Evolutionary conservation across 1,140 invertebrate species (phyloP).

Genomic region (Drosophila takahashii): DNA sequence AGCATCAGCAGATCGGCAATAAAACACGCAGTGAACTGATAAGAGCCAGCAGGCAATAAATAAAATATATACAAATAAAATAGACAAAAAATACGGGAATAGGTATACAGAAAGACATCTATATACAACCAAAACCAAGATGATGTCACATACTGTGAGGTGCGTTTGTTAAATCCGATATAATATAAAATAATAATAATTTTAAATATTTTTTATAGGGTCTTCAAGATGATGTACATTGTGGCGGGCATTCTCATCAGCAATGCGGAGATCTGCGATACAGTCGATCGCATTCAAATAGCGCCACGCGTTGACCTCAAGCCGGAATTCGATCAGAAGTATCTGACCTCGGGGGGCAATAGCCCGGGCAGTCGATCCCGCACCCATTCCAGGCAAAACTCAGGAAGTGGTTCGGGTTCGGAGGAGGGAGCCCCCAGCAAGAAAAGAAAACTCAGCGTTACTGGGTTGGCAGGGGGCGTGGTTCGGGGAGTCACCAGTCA

Average conservation of each 20-base stretch:
- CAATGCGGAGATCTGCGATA: constrained; percentile 81
- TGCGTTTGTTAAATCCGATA: constrained; percentile 33
- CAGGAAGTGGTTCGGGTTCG: constrained; percentile 20
- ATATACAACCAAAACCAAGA: constrained; percentile 25
- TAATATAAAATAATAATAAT: not conserved
- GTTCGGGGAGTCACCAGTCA: constrained; percentile 64
- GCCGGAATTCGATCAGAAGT: constrained; percentile 27
- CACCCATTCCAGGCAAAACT: constrained; percentile 31
- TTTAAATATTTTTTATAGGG: constrained; percentile 33
- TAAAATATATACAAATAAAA: constrained; percentile 10
- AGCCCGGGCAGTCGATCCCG: constrained; percentile 24
- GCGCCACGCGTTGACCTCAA: constrained; percentile 80
- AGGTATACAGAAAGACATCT: constrained; percentile 16
- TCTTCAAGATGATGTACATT: constrained; percentile 82
- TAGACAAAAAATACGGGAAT: constrained; percentile 6
- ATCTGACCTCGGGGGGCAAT: constrained; percentile 8
- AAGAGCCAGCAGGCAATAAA: constrained; percentile 25
- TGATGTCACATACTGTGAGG: constrained; percentile 83
- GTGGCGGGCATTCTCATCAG: constrained; percentile 80
- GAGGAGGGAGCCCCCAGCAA: constrained; percentile 20
- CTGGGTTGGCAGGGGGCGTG: constrained; percentile 53
- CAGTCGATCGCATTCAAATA: constrained; percentile 81
- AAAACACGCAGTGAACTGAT: constrained; percentile 32
- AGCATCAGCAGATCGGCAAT: constrained; percentile 49
- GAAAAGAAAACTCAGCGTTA: constrained; percentile 51